These are phyloP conservation scores for Ptyas mucosa DNA, from an alignment of 2,113 vertebrate species.

Conservation along the genomic window DNA sequence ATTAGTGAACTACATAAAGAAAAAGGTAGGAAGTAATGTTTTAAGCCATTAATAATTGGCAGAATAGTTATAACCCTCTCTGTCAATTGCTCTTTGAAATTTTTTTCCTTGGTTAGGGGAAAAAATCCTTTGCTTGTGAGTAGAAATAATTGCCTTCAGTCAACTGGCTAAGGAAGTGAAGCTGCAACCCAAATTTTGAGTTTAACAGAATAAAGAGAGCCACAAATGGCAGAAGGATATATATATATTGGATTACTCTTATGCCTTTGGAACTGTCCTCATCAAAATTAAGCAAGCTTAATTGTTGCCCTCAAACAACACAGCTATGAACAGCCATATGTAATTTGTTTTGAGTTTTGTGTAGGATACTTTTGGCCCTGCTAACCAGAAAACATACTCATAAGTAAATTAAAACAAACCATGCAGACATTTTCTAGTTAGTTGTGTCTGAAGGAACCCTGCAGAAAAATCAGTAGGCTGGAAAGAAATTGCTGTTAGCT, in stretches of 20 bases:
- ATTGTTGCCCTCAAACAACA: not conserved
- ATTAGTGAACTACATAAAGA: not conserved
- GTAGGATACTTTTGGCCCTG: not conserved
- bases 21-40: not conserved
- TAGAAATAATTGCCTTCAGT: not conserved
- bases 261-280: conserved; percentile 26
- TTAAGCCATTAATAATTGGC: not conserved
- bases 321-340: not conserved
- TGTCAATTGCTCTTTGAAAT: not conserved
- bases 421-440: not conserved
- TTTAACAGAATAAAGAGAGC: not conserved
- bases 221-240: not conserved
- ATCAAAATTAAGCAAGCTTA: conserved; percentile 18
- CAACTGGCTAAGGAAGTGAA: not conserved
- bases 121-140: not conserved
- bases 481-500: not conserved
- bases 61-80: not conserved
- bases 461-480: not conserved
- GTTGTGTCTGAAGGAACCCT: not conserved
- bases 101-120: not conserved
- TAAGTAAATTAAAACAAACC: not conserved
- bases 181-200: not conserved
- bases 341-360: not conserved
- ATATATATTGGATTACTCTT: not conserved
- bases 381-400: not conserved